phyloP scores from a whole-genome alignment of 2,113 vertebrate species.

The Acrocephalus arundinaceus region DNA sequence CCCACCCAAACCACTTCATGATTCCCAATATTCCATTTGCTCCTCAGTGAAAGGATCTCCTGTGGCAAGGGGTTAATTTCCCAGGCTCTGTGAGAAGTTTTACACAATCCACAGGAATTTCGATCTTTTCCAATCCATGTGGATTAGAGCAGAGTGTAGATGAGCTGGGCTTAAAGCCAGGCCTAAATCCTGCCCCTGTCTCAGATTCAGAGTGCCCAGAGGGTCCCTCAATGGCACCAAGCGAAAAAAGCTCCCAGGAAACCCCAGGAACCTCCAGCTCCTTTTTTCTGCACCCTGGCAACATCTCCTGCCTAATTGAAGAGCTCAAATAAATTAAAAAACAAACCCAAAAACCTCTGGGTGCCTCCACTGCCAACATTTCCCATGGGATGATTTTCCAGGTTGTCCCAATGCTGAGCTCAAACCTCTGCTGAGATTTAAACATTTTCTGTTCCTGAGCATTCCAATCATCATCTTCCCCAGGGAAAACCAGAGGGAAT shows the following conservation, averaged over 20 bases:
- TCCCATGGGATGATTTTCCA: neutral
- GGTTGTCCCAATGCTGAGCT: rapidly evolving
- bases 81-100: neutral
- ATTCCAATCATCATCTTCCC: neutral
- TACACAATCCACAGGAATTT: rapidly evolving
- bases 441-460: neutral
- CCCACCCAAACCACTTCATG: neutral
- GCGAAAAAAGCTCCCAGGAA: neutral
- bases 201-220: neutral
- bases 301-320: neutral
- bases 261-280: neutral
- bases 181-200: neutral
- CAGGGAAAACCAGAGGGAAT: neutral
- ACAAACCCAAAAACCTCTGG: no score
- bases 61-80: neutral
- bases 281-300: neutral
- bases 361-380: neutral
- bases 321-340: no score
- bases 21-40: rapidly evolving
- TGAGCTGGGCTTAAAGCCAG: neutral
- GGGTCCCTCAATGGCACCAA: neutral
- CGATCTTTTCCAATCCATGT: neutral
- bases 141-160: neutral
- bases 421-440: neutral
- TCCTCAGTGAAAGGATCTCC: neutral